These are phyloP conservation scores for Mesitornis unicolor DNA, from an alignment of 2,113 vertebrate genomes.

Conservation along the genomic window DNA sequence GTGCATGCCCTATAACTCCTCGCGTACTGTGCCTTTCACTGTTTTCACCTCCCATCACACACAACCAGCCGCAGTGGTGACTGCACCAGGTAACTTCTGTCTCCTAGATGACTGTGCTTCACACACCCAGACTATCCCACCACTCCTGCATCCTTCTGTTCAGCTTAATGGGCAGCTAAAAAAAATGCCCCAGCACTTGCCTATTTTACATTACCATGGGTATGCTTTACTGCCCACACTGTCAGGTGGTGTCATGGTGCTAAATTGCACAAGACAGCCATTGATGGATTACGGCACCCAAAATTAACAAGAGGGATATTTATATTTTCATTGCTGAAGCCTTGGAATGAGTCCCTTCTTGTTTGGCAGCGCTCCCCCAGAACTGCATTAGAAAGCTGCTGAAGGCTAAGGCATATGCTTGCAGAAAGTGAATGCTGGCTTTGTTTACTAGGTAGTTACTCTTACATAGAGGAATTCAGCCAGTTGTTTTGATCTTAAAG, in stretches of 20 bases:
- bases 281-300: conserved; percentile 26
- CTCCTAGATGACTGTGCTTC: background rate
- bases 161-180: background rate
- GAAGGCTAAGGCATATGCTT: background rate
- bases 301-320: conserved; percentile 37
- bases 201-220: background rate
- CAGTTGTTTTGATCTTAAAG: background rate
- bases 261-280: background rate
- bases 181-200: background rate
- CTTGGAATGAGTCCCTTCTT: background rate
- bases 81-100: background rate
- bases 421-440: background rate
- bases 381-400: background rate
- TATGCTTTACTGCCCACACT: background rate
- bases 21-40: background rate
- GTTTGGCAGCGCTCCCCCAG: background rate
- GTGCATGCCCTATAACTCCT: background rate
- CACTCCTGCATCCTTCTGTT: background rate
- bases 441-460: background rate
- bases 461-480: background rate
- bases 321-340: background rate
- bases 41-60: background rate
- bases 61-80: accelerated
- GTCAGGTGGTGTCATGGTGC: background rate
- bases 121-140: accelerated